These are phyloP conservation scores for Trichonephila clavipes DNA, from an alignment of 1,140 invertebrate species.

Conservation along the genomic window DNA sequence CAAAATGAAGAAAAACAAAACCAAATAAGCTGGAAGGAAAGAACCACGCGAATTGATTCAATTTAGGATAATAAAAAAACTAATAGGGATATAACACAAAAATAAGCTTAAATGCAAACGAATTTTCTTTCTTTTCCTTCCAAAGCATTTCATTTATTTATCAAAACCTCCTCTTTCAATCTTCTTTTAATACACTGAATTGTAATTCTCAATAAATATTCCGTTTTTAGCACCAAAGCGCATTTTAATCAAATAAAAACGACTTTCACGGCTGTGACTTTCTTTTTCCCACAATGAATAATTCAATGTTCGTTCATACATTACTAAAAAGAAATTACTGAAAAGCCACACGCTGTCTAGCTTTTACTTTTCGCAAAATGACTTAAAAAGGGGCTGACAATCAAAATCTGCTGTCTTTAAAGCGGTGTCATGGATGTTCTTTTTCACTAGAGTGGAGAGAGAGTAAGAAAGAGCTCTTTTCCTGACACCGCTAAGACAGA, in stretches of 20 bases:
- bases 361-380: not conserved
- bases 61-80: too few species aligned
- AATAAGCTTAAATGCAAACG: too few species aligned
- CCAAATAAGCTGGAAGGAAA: too few species aligned
- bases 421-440: not conserved
- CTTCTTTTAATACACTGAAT: not conserved
- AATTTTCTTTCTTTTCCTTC: too few species aligned
- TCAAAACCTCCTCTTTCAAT: not conserved
- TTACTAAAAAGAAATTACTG: not conserved
- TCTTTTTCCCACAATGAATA: not conserved
- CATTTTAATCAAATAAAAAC: not conserved
- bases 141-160: too few species aligned
- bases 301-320: slow-evolving; percentile 6
- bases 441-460: not conserved
- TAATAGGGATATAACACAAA: too few species aligned
- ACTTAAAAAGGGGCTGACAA: not conserved
- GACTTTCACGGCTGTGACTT: not conserved
- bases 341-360: not conserved
- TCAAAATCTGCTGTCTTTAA: not conserved
- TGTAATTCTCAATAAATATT: not conserved
- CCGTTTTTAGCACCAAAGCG: not conserved
- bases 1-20: too few species aligned
- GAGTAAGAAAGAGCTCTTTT: too few species aligned
- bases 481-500: too few species aligned
- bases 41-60: too few species aligned